Conservation (phyloP, 1,140 invertebrate species). For the Drosophila neocordata region DNA sequence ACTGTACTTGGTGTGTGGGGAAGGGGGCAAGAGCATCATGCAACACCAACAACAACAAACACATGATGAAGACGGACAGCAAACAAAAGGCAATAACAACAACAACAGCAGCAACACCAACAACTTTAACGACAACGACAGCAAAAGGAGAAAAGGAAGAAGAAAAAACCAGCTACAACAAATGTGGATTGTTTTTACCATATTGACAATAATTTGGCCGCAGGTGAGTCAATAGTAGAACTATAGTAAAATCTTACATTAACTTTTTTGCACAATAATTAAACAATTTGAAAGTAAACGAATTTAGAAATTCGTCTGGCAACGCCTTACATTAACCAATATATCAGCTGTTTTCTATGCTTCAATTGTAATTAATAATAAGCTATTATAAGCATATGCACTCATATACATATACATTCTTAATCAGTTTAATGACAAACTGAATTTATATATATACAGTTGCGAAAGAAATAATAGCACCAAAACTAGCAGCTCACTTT, state of each 20-base stretch:
- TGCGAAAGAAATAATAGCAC: too few relatives aligned
- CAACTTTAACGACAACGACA: conserved; percentile 28
- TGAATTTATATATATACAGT: too few relatives aligned
- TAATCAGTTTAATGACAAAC: too few relatives aligned
- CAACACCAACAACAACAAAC: conserved; percentile 23
- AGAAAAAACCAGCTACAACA: conserved; percentile 31
- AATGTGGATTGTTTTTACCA: conserved; percentile 50
- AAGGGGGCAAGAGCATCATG: conserved; percentile 50
- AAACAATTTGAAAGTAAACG: too few relatives aligned
- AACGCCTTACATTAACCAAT: too few relatives aligned
- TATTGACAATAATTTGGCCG: conserved; percentile 64
- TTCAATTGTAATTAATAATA: too few relatives aligned
- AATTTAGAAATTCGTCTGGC: too few relatives aligned
- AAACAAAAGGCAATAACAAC: conserved; percentile 21
- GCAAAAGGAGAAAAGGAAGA: conserved; percentile 13
- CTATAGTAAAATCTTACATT: too few relatives aligned
- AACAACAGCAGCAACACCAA: conserved; percentile 24
- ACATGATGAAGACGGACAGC: neutral
- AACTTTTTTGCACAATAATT: too few relatives aligned
- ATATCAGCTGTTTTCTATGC: too few relatives aligned
- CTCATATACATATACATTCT: neutral
- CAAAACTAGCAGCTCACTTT: too few relatives aligned
- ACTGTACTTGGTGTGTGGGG: conserved; percentile 49
- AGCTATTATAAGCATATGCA: neutral
- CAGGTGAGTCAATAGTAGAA: conserved; percentile 53